A percentile compares a stretch with the other conserved stretches of the same genome.
phyloP scores from a whole-genome alignment of 2,797 vertebrate species.

The Neostethus bicornis region DNA sequence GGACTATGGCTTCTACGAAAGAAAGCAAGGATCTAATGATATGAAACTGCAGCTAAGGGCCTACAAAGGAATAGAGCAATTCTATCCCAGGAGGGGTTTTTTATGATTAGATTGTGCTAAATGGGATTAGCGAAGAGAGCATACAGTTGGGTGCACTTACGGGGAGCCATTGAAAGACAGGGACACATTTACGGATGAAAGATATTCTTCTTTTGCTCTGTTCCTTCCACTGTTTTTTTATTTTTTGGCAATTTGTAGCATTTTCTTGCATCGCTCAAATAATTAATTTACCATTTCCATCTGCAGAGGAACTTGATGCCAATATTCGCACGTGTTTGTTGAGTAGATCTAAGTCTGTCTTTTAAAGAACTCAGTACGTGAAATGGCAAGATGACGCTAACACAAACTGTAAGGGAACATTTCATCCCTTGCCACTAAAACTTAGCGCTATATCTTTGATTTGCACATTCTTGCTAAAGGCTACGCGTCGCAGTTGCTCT shows the following conservation, averaged over 20 bases:
- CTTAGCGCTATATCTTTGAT: not conserved
- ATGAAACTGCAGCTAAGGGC: constrained; percentile 11
- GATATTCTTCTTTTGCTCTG: constrained; percentile 51
- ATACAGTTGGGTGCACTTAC: constrained; percentile 40
- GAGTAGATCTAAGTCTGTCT: constrained; percentile 10
- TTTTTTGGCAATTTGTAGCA: constrained; percentile 50
- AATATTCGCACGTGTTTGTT: constrained; percentile 31
- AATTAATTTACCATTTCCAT: constrained; percentile 22
- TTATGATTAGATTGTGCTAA: constrained; percentile 66
- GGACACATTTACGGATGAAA: constrained; percentile 58
- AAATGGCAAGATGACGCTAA: constrained; percentile 5
- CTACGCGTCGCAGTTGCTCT: not conserved
- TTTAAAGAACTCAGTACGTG: not conserved
- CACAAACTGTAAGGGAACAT: too few species aligned
- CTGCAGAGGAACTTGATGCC: constrained; percentile 14
- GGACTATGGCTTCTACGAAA: not conserved
- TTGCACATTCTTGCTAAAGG: not conserved
- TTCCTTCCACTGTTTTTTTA: constrained; percentile 51
- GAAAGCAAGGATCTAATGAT: constrained; percentile 19
- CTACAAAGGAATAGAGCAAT: constrained; percentile 34
- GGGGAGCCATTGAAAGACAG: constrained; percentile 34
- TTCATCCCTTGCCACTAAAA: constrained; percentile 9
- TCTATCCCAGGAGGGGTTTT: constrained; percentile 41
- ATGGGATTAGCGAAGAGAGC: constrained; percentile 57
- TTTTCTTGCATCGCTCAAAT: constrained; percentile 41